Conservation (phyloP, 2,797 vertebrate genomes). For the Dicrostonyx torquatus region DNA sequence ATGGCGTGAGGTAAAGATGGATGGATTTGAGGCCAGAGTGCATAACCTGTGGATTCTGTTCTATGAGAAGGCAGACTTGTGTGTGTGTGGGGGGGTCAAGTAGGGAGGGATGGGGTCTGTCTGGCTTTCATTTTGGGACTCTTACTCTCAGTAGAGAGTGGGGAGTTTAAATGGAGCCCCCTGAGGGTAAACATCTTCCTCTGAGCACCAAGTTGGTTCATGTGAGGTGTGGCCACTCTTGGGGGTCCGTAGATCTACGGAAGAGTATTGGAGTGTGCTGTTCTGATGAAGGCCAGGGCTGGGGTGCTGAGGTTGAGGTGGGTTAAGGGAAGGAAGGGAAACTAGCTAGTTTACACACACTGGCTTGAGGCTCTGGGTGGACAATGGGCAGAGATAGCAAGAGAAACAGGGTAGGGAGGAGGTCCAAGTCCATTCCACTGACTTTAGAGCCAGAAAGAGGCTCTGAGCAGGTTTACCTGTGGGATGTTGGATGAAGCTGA, state of each 20-base stretch:
- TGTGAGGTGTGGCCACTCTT: rapidly evolving
- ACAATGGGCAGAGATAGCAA: not conserved
- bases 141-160: not conserved
- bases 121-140: not conserved
- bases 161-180: rapidly evolving
- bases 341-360: not conserved
- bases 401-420: rapidly evolving
- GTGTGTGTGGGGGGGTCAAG: not conserved
- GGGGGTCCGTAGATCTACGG: not conserved
- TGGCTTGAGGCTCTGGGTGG: not conserved
- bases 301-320: too few species aligned
- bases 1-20: not conserved
- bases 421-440: not conserved
- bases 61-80: not conserved
- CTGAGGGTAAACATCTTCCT: too few species aligned
- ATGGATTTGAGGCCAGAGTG: not conserved
- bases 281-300: not conserved
- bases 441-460: too few species aligned
- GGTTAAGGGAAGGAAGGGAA: not conserved
- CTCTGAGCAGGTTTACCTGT: not conserved
- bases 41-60: not conserved
- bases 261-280: not conserved
- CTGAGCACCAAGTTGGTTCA: not conserved
- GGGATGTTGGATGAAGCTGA: not conserved
- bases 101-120: not conserved